Percentiles rank a stretch among this genome's conserved stretches.
Evolutionary conservation across 2,797 vertebrate species (phyloP).

Genomic region (Pachyuromys duprasi): DNA sequence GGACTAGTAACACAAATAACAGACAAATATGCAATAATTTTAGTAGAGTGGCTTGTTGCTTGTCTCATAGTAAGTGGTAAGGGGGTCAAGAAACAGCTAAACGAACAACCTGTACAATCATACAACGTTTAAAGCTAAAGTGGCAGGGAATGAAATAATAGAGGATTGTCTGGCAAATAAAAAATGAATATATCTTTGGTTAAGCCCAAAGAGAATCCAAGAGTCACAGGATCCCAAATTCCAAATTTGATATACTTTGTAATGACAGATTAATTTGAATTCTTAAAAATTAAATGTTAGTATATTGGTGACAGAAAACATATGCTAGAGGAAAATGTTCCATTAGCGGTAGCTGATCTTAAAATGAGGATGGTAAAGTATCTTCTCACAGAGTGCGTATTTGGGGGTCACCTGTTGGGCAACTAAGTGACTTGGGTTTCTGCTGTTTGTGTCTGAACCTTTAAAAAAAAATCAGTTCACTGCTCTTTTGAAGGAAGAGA

Average conservation of each 20-base stretch:
- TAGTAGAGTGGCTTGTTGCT: not conserved
- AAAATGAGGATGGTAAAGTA: not conserved
- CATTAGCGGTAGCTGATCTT: not conserved
- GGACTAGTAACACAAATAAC: not conserved
- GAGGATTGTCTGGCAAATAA: not conserved
- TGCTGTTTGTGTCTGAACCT: not conserved
- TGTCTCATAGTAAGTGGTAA: not conserved
- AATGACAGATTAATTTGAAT: not conserved
- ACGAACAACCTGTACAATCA: not conserved
- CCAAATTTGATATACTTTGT: not conserved
- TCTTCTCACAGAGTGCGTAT: not conserved
- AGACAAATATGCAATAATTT: slow-evolving; percentile 9
- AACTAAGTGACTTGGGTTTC: not conserved
- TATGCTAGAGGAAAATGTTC: not conserved
- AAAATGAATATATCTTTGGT: not conserved
- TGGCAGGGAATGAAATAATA: not conserved
- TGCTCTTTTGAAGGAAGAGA: not conserved
- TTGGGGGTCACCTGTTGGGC: not conserved
- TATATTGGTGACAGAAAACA: not conserved
- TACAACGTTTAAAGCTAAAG: not conserved
- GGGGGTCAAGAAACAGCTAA: not conserved
- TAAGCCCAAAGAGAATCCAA: not conserved
- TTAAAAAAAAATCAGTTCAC: not conserved
- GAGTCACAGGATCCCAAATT: not conserved
- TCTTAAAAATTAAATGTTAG: slow-evolving; percentile 6